Percentiles rank a stretch among this genome's conserved stretches.
Evolutionary conservation across 2,797 vertebrate species (phyloP).

Genomic region (Eidolon dupreanum): DNA sequence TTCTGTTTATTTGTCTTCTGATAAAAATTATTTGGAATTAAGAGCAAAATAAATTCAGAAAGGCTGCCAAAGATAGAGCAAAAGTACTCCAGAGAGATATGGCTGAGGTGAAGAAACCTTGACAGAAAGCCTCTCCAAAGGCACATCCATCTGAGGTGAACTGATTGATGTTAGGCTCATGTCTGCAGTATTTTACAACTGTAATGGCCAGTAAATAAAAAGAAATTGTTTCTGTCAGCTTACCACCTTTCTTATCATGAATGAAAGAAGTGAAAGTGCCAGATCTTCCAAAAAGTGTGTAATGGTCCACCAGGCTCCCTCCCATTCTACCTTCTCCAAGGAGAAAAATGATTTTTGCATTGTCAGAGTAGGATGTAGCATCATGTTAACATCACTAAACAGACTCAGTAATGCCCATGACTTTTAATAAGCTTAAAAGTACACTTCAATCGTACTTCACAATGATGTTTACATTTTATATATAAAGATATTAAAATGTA

Average conservation of each 20-base stretch:
- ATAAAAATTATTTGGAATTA: conserved; percentile 61
- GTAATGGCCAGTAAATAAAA: conserved; percentile 75
- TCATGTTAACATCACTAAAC: not conserved
- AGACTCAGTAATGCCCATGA: not conserved
- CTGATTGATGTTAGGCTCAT: conserved; percentile 69
- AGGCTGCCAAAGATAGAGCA: conserved; percentile 11
- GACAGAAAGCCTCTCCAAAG: conserved; percentile 46
- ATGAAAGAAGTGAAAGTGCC: conserved; percentile 17
- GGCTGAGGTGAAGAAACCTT: conserved; percentile 33
- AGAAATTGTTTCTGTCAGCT: conserved; percentile 71
- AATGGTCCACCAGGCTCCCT: conserved; percentile 20
- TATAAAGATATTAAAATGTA: not conserved
- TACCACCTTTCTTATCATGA: conserved; percentile 47
- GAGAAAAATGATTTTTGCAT: not conserved
- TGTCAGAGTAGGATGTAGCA: not conserved
- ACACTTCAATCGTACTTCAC: not conserved
- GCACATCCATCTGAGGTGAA: conserved; percentile 43
- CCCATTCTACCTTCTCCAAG: not conserved
- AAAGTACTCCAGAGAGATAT: conserved; percentile 30
- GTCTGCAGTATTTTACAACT: conserved; percentile 69
- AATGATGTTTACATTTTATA: not conserved
- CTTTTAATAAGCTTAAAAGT: not conserved
- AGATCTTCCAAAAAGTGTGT: conserved; percentile 43
- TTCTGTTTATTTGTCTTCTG: conserved; percentile 9
- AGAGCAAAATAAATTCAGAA: conserved; percentile 60